A percentile compares a stretch with the other conserved stretches of the same genome.
phyloP scores from a whole-genome alignment of 2,113 vertebrate genomes.

The Coracopsis vasa region DNA sequence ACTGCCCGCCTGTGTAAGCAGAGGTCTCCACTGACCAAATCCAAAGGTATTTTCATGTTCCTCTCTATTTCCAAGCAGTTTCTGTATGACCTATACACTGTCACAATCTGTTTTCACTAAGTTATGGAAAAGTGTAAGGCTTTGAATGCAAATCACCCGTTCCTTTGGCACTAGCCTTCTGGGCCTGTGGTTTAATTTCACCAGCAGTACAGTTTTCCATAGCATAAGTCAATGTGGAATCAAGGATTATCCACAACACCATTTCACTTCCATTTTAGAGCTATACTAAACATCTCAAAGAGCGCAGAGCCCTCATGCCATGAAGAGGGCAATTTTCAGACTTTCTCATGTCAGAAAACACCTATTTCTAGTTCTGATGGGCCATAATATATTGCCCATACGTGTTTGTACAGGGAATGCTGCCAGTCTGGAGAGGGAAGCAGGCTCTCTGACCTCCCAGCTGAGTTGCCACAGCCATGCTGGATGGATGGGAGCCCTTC shows the following conservation, averaged over 20 bases:
- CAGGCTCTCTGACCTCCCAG: neutral
- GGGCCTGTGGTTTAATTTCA: neutral
- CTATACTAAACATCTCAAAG: neutral
- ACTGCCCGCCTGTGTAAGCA: fast-evolving
- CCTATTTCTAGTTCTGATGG: neutral
- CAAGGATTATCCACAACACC: neutral
- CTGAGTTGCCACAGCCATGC: fast-evolving
- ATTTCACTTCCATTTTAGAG: neutral
- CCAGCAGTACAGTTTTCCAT: neutral
- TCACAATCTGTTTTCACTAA: neutral
- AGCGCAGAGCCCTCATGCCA: neutral
- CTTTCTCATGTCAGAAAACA: neutral
- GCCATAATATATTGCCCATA: fast-evolving
- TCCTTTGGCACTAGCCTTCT: neutral
- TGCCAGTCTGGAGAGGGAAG: neutral
- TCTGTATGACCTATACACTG: neutral
- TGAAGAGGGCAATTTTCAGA: fast-evolving
- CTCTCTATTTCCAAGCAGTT: neutral
- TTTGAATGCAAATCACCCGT: neutral
- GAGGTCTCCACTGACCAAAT: neutral
- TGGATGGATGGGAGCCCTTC: neutral
- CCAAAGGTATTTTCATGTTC: neutral
- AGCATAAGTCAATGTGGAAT: neutral
- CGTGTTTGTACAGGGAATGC: neutral
- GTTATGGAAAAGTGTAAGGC: neutral